phyloP scores from a whole-genome alignment of 2,888 invertebrate genomes.

The Cheilosia grossa region DNA sequence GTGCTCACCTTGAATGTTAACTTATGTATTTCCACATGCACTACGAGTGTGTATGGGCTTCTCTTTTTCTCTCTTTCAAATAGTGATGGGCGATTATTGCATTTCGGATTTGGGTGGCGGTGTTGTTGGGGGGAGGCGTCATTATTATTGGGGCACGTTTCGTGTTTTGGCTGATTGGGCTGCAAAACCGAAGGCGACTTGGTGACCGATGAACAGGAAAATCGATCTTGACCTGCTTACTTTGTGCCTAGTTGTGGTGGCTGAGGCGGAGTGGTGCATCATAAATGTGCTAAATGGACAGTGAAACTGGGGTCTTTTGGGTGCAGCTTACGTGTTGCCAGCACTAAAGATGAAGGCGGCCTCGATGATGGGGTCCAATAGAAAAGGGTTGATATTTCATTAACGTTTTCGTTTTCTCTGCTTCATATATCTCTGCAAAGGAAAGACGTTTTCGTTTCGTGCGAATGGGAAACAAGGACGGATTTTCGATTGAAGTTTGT shows the following conservation, averaged over 20 bases:
- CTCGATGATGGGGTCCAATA: no score
- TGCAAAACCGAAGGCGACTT: slow-evolving; percentile 47
- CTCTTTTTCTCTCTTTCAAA: slow-evolving; percentile 7
- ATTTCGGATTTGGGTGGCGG: slow-evolving; percentile 15
- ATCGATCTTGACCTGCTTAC: slow-evolving; percentile 72
- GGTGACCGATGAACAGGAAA: slow-evolving; percentile 64
- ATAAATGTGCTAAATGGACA: slow-evolving; percentile 42
- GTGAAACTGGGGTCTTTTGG: slow-evolving; percentile 9
- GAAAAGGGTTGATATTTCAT: no score
- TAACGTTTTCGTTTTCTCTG: no score
- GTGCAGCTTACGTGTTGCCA: not conserved
- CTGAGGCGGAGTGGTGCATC: not conserved
- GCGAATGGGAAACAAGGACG: no score
- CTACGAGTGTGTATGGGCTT: slow-evolving; percentile 8
- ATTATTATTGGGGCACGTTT: slow-evolving; percentile 49
- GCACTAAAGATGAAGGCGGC: no score
- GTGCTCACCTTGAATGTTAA: slow-evolving; percentile 58
- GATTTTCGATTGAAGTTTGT: no score
- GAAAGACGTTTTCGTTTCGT: no score
- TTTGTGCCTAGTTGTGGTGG: not conserved
- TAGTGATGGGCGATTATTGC: not conserved
- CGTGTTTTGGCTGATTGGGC: slow-evolving; percentile 61
- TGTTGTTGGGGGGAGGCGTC: not conserved
- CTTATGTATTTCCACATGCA: slow-evolving; percentile 56
- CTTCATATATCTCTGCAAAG: no score